Evolutionary conservation across 2,113 vertebrate species (phyloP).

Genomic region (Erpornis zantholeuca): DNA sequence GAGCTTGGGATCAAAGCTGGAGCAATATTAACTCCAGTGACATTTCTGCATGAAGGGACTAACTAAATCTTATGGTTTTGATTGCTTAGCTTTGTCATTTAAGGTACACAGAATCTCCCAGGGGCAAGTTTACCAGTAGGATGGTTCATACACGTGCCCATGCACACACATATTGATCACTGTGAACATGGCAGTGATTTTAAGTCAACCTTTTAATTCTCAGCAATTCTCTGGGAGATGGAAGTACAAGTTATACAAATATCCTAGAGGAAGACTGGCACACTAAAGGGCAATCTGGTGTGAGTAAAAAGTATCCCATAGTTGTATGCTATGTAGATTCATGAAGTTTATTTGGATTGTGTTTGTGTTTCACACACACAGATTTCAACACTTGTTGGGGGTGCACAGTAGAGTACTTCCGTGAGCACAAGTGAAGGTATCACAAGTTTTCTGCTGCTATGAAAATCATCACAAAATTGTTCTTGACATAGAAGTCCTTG

Average conservation of each 20-base stretch:
- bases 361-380: background rate
- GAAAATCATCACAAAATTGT: background rate
- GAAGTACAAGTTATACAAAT: background rate
- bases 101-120: background rate
- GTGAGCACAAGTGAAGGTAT: background rate
- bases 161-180: background rate
- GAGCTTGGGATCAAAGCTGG: background rate
- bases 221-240: background rate
- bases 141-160: fast-evolving
- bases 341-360: background rate
- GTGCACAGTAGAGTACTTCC: background rate
- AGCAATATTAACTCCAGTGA: background rate
- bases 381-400: background rate
- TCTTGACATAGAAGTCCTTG: background rate
- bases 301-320: background rate
- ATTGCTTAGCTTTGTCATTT: background rate
- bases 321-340: background rate
- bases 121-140: background rate
- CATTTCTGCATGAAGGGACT: background rate
- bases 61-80: background rate
- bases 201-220: background rate
- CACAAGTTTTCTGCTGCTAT: background rate
- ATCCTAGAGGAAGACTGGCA: background rate
- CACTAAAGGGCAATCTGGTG: background rate
- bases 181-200: background rate